Evolutionary conservation across 2,888 invertebrate species (phyloP).

Genomic region (Eupithecia centaureata): DNA sequence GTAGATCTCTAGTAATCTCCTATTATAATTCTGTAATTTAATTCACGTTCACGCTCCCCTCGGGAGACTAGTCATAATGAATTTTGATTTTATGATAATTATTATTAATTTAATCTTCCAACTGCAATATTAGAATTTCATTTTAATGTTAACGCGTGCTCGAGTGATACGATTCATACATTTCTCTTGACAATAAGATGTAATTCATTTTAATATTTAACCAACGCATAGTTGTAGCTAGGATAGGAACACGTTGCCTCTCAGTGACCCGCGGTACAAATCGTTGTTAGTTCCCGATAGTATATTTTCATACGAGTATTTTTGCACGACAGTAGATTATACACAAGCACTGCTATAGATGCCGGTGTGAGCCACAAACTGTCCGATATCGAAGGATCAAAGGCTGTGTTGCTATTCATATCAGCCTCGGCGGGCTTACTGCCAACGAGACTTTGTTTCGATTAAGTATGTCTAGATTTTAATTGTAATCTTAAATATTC

Average conservation of each 20-base stretch:
- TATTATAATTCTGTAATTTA: conserved; percentile 55
- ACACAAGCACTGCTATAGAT: conserved; percentile 56
- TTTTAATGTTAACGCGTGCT: conserved; percentile 47
- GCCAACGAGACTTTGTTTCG: conserved; percentile 2
- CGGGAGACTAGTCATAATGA: conserved; percentile 72
- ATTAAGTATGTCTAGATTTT: background rate
- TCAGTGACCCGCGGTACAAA: conserved; percentile 72
- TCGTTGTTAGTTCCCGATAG: conserved; percentile 59
- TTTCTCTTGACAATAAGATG: conserved; percentile 33
- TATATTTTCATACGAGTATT: conserved; percentile 79
- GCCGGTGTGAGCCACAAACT: conserved; percentile 17
- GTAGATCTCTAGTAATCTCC: conserved; percentile 77
- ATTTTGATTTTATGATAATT: conserved; percentile 47
- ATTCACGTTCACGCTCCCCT: conserved; percentile 57
- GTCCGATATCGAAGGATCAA: conserved; percentile 20
- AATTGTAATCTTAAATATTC: conserved; percentile 1
- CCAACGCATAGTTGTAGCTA: conserved; percentile 32
- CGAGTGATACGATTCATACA: conserved; percentile 43
- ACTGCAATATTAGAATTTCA: conserved; percentile 56
- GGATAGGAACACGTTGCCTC: conserved; percentile 57
- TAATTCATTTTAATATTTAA: conserved; percentile 30
- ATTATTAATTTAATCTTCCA: conserved; percentile 44
- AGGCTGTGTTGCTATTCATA: conserved; percentile 42
- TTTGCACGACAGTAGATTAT: conserved; percentile 75
- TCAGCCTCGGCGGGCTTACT: conserved; percentile 22